phyloP scores from a whole-genome alignment of 30 jellyfish, hydroid and myxozoan species.

The Turritopsis rubra region DNA sequence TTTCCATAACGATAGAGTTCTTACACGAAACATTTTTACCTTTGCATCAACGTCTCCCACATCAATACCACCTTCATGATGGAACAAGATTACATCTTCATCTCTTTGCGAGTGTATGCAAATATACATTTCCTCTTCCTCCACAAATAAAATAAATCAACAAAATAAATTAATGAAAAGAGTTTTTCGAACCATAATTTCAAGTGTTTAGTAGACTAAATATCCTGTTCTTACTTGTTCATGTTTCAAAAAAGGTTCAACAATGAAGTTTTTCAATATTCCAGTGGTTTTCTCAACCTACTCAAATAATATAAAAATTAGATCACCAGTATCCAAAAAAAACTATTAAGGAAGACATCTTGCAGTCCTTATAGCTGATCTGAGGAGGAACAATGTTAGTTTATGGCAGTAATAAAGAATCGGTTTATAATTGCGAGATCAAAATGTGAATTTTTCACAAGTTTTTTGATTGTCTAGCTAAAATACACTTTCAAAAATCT shows the following conservation, averaged over 20 bases:
- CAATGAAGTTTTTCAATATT: slow-evolving; percentile 60
- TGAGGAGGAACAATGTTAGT: too few relatives aligned
- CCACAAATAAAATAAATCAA: neutral
- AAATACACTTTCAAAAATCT: neutral
- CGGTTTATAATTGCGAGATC: too few relatives aligned
- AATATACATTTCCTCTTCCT: slow-evolving; percentile 82
- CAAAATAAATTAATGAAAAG: neutral
- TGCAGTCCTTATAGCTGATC: too few relatives aligned
- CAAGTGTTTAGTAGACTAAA: neutral
- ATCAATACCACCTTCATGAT: slow-evolving; percentile 95
- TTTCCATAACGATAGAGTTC: neutral
- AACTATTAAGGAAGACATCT: too few relatives aligned
- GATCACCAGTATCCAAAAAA: neutral
- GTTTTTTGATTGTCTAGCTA: neutral
- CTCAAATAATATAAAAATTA: neutral
- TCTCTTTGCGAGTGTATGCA: slow-evolving; percentile 79
- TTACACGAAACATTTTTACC: slow-evolving; percentile 24
- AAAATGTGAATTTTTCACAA: too few relatives aligned
- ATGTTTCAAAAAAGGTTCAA: slow-evolving; percentile 84
- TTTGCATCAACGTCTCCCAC: slow-evolving; percentile 93
- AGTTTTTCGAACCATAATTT: neutral
- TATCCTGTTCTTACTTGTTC: slow-evolving; percentile 44
- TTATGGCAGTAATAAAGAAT: too few relatives aligned
- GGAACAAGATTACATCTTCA: slow-evolving; percentile 86
- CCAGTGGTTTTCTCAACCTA: slow-evolving; percentile 85